A percentile compares a stretch with the other conserved stretches of the same genome.
These are phyloP conservation scores for Halocynthia roretzi DNA, from an alignment of 23 tunicate species.

Conservation along the genomic window DNA sequence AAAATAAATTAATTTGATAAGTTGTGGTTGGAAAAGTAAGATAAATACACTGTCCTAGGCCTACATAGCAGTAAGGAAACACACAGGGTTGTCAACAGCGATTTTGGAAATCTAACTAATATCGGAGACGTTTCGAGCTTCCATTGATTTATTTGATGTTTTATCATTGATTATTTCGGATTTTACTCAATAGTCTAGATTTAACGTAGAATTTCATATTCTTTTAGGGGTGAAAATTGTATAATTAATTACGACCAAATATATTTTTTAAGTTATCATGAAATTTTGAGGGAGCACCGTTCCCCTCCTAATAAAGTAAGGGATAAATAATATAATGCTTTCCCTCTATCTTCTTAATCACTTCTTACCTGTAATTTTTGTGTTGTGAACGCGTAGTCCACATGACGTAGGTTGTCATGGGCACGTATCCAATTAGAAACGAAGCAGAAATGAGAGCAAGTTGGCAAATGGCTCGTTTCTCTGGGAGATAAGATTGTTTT, in stretches of 20 bases:
- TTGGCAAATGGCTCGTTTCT: conserved; percentile 39
- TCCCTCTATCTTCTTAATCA: too few relatives aligned
- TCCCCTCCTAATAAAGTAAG: not conserved
- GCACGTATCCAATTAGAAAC: conserved; percentile 47
- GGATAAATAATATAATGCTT: not conserved
- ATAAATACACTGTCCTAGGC: not conserved
- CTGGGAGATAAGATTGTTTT: not conserved
- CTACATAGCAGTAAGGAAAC: too few relatives aligned
- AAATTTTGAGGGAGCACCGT: not conserved
- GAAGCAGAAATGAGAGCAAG: conserved; percentile 53
- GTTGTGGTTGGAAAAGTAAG: not conserved
- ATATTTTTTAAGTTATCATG: too few relatives aligned
- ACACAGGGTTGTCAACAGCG: not conserved
- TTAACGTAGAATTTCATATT: not conserved
- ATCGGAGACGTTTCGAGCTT: too few relatives aligned
- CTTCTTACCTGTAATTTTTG: conserved; percentile 27
- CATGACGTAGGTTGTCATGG: conserved; percentile 67
- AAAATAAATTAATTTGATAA: not conserved
- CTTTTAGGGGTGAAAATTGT: too few relatives aligned
- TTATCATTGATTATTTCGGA: too few relatives aligned
- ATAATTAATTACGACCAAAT: too few relatives aligned
- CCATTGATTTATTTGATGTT: too few relatives aligned
- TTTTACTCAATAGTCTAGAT: not conserved
- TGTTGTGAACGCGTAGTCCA: conserved; percentile 48
- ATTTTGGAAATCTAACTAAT: too few relatives aligned